These are phyloP conservation scores for Caenorhabditis tropicalis DNA, from an alignment of 1,140 invertebrate species.

Conservation along the genomic window DNA sequence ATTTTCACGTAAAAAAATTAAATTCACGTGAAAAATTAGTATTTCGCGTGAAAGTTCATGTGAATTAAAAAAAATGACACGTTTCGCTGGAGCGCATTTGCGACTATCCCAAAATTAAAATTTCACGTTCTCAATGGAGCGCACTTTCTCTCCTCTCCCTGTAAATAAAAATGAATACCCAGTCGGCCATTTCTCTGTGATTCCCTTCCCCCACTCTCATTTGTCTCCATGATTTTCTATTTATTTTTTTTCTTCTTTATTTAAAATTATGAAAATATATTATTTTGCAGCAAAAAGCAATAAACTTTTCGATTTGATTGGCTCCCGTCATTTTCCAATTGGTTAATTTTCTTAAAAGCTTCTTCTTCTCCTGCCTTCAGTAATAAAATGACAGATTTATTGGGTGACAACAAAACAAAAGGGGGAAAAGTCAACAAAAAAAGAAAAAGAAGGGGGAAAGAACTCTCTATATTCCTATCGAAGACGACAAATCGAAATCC, in stretches of 20 bases:
- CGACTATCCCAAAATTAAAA: no score
- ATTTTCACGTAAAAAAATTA: no score
- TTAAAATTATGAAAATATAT: not conserved
- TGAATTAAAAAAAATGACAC: no score
- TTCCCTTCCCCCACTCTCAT: not conserved
- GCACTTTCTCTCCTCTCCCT: no score
- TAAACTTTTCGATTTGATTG: not conserved
- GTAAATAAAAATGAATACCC: not conserved
- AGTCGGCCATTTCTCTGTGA: not conserved
- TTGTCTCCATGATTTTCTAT: not conserved
- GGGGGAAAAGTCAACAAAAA: not conserved
- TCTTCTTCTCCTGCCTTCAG: not conserved
- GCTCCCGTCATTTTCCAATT: not conserved
- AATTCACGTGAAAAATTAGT: no score
- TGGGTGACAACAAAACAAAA: slow-evolving; percentile 15
- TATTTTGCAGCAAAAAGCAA: not conserved
- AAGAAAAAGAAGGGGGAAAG: not conserved
- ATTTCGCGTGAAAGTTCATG: no score
- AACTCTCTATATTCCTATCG: slow-evolving; percentile 39
- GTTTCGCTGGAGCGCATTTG: not conserved
- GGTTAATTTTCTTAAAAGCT: slow-evolving; percentile 21
- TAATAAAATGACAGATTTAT: slow-evolving; percentile 25
- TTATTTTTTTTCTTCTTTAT: not conserved
- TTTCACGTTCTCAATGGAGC: not conserved
- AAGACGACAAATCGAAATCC: slow-evolving; percentile 45